Evolutionary conservation across 2,888 invertebrate genomes (phyloP).

Genomic region (Entomobrya multifasciata): DNA sequence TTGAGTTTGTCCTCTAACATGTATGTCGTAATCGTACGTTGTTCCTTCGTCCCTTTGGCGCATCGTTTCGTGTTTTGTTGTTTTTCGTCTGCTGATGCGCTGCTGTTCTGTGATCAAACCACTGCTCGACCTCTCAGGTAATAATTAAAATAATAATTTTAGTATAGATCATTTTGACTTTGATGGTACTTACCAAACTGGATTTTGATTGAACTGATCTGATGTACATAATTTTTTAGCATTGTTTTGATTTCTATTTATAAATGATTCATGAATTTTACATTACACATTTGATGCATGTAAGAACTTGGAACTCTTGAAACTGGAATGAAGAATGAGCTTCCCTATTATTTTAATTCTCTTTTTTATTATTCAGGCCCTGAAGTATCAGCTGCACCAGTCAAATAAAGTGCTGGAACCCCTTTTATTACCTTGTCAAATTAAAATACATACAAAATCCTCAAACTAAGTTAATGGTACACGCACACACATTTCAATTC

Average conservation of each 20-base stretch:
- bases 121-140: neutral
- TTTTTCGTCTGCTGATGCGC: neutral
- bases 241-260: neutral
- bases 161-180: neutral
- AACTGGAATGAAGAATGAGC: neutral
- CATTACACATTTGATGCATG: no score
- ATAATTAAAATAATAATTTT: neutral
- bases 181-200: neutral
- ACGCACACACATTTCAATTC: neutral
- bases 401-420: constrained; percentile 58
- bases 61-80: neutral
- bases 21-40: neutral
- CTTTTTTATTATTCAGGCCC: constrained; percentile 56
- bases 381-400: constrained; percentile 43
- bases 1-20: neutral
- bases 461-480: constrained; percentile 60
- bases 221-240: neutral
- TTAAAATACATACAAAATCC: constrained; percentile 16
- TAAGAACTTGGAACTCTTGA: no score
- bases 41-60: neutral
- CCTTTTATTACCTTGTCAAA: constrained; percentile 43
- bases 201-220: neutral
- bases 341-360: constrained; percentile 22
- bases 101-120: neutral
- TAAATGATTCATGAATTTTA: neutral